phyloP scores from a whole-genome alignment of 2,797 vertebrate species.

The Phataginus tetradactyla region DNA sequence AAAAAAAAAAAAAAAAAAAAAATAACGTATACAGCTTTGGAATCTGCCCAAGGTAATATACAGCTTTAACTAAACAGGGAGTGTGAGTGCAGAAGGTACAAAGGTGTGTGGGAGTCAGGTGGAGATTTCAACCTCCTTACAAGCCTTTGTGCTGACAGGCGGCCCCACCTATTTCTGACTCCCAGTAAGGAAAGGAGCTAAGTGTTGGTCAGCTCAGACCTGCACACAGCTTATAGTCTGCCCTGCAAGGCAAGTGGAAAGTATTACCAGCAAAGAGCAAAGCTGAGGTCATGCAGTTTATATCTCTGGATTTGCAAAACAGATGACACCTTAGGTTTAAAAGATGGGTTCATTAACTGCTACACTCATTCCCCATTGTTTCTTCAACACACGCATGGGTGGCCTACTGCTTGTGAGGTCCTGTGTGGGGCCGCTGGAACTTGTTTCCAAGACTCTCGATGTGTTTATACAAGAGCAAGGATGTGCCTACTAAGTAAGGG shows the following conservation, averaged over 20 bases:
- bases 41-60: fast-evolving
- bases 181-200: not conserved
- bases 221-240: fast-evolving
- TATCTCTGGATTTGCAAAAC: not conserved
- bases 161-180: not conserved
- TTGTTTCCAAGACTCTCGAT: not conserved
- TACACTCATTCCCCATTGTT: no score
- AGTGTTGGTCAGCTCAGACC: fast-evolving
- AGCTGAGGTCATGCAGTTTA: fast-evolving
- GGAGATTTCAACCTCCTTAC: not conserved
- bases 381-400: fast-evolving
- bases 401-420: not conserved
- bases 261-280: fast-evolving
- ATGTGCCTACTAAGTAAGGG: not conserved
- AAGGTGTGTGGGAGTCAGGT: not conserved
- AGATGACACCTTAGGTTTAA: not conserved
- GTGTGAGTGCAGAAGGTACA: fast-evolving
- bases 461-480: not conserved
- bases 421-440: not conserved
- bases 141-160: not conserved
- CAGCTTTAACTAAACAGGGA: not conserved
- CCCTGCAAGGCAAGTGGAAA: not conserved
- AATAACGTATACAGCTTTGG: not conserved
- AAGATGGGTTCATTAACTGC: fast-evolving
- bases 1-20: no score